phyloP scores from a whole-genome alignment of 2,797 vertebrate species.

The Sphaeramia orbicularis region DNA sequence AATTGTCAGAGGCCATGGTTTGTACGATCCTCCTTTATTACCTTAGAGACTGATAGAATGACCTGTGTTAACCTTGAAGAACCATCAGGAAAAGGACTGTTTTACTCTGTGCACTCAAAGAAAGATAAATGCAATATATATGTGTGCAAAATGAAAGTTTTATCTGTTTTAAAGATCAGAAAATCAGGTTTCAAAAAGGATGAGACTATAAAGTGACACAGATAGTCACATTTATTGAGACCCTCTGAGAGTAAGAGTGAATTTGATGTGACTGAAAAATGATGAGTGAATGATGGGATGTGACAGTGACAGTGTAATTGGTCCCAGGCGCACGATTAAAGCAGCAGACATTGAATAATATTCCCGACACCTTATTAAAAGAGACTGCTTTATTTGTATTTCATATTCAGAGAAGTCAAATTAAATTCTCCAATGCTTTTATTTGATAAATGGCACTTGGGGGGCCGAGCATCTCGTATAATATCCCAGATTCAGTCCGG shows the following conservation, averaged over 20 bases:
- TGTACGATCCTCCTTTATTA: conserved; percentile 67
- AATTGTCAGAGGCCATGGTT: conserved; percentile 68
- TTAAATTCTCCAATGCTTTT: conserved; percentile 43
- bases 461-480: conserved; percentile 6
- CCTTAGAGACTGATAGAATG: conserved; percentile 64
- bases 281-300: conserved; percentile 67
- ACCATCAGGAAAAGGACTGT: conserved; percentile 43
- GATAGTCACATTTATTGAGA: conserved; percentile 40
- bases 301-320: conserved; percentile 68
- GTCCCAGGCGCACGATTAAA: conserved; percentile 60
- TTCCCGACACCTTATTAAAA: conserved; percentile 61
- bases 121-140: conserved; percentile 18
- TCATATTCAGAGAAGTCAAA: conserved; percentile 55
- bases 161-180: conserved; percentile 32
- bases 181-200: conserved; percentile 37
- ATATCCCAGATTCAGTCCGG: conserved; percentile 17
- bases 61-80: conserved; percentile 63
- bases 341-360: conserved; percentile 48
- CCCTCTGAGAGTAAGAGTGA: conserved; percentile 39
- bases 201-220: conserved; percentile 30
- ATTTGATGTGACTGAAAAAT: conserved; percentile 53
- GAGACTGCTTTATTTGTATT: conserved; percentile 55
- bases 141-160: conserved; percentile 21
- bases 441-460: conserved; percentile 54
- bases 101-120: conserved; percentile 16